Evolutionary conservation across 2,888 invertebrate genomes (phyloP).

Genomic region (Balanococcus diminutus): DNA sequence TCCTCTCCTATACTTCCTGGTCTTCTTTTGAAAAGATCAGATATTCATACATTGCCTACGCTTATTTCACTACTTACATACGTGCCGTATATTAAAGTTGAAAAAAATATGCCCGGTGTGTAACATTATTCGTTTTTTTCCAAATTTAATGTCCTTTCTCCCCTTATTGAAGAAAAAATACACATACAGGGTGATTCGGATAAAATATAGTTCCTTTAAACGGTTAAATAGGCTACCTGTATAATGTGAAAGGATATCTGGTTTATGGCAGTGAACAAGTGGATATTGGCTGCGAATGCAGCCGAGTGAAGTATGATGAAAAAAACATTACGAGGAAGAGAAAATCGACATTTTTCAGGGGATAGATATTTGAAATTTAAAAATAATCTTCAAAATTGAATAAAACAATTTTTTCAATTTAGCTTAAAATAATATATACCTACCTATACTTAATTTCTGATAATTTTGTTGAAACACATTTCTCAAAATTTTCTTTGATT

Average conservation of each 20-base stretch:
- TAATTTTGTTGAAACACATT: no score
- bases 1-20: neutral
- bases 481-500: no score
- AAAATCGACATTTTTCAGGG: no score
- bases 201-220: neutral
- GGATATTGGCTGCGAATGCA: neutral
- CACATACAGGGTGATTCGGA: neutral
- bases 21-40: neutral
- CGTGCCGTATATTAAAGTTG: neutral
- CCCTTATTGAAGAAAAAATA: neutral
- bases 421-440: no score
- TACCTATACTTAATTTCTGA: no score
- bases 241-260: neutral
- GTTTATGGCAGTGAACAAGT: neutral
- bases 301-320: no score
- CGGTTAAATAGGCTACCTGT: neutral
- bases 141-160: neutral
- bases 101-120: neutral
- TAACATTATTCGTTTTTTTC: neutral
- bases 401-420: no score
- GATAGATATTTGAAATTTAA: no score
- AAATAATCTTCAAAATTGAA: no score
- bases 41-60: neutral
- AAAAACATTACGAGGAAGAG: no score
- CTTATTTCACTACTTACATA: neutral